Evolutionary conservation across 2,113 vertebrate genomes (phyloP).

Genomic region (Xyliphius kryptos): DNA sequence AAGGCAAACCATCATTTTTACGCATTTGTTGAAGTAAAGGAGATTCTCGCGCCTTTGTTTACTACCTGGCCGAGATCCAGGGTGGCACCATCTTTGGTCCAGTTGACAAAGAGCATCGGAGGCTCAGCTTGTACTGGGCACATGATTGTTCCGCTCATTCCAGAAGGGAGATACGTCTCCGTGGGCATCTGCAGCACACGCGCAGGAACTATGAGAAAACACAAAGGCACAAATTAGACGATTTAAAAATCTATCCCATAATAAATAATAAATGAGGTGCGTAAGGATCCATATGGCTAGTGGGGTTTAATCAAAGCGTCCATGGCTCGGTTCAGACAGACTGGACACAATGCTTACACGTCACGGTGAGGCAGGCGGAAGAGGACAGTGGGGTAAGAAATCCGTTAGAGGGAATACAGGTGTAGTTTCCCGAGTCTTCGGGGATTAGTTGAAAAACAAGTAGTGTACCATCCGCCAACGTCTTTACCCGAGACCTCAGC

Average conservation of each 20-base stretch:
- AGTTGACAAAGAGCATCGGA: slow-evolving; percentile 80
- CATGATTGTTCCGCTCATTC: slow-evolving; percentile 78
- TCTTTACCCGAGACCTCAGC: slow-evolving; percentile 77
- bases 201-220: slow-evolving; percentile 72
- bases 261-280: no score
- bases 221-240: no score
- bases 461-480: slow-evolving; percentile 88
- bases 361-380: slow-evolving; percentile 82
- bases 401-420: slow-evolving; percentile 86
- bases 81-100: slow-evolving; percentile 81
- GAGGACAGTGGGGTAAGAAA: slow-evolving; percentile 74
- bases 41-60: no score
- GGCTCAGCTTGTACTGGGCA: slow-evolving; percentile 84
- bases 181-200: slow-evolving; percentile 77
- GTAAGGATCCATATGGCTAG: no score
- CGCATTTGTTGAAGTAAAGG: no score
- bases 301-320: no score
- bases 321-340: no score
- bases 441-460: slow-evolving; percentile 73
- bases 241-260: no score
- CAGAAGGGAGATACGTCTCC: slow-evolving; percentile 81
- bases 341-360: slow-evolving; percentile 79
- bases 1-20: slow-evolving; percentile 8
- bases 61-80: slow-evolving; percentile 83
- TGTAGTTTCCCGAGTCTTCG: slow-evolving; percentile 83